Evolutionary conservation across 2,888 invertebrate species (phyloP).

Genomic region (Hyalella azteca): DNA sequence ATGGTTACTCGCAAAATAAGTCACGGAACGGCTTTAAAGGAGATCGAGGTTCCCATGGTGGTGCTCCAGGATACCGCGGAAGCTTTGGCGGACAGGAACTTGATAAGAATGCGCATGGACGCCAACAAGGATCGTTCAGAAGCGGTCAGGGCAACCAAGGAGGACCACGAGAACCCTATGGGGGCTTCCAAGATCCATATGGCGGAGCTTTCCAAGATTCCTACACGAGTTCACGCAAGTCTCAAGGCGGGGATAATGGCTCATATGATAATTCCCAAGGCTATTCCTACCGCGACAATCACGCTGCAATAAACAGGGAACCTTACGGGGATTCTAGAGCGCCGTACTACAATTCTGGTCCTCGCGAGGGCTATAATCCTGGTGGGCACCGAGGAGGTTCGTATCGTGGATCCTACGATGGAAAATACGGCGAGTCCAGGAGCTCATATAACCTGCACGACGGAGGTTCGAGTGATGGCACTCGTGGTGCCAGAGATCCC

Average conservation of each 20-base stretch:
- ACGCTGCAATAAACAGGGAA: not conserved
- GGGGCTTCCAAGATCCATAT: not conserved
- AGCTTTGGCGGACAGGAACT: not conserved
- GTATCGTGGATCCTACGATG: not conserved
- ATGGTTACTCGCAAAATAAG: too few relatives aligned
- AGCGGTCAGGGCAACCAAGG: not conserved
- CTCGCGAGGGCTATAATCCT: too few relatives aligned
- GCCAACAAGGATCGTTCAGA: not conserved
- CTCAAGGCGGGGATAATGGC: not conserved
- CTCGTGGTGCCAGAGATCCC: not conserved
- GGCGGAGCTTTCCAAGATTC: not conserved
- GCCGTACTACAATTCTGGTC: too few relatives aligned
- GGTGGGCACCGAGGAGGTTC: not conserved
- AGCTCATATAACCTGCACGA: not conserved
- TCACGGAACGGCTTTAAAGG: too few relatives aligned
- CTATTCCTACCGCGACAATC: too few relatives aligned
- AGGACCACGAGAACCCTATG: not conserved
- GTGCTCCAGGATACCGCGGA: not conserved
- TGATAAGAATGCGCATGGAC: not conserved
- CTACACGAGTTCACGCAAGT: not conserved
- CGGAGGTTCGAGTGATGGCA: not conserved
- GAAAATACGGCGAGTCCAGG: not conserved
- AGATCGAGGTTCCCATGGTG: not conserved
- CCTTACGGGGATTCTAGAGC: not conserved
- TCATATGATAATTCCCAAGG: not conserved